Evolutionary conservation across 2,888 invertebrate species (phyloP).

Genomic region (Zhuqinia jingwanae): DNA sequence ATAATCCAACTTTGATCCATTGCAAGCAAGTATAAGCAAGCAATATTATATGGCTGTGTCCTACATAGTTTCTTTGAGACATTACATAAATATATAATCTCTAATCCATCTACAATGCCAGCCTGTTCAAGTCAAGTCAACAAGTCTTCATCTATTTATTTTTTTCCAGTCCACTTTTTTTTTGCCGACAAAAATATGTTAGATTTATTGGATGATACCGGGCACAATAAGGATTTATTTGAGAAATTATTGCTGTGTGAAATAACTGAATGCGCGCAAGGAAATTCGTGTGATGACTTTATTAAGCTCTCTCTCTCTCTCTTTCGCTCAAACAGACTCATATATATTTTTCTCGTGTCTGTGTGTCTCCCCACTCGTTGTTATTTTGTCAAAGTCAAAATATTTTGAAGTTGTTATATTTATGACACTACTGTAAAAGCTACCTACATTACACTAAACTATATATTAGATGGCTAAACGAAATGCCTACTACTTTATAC

Average conservation of each 20-base stretch:
- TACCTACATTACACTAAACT: too few species aligned
- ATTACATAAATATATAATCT: background rate
- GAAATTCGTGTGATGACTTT: slow-evolving; percentile 52
- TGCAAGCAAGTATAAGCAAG: background rate
- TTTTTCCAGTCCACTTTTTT: slow-evolving; percentile 3
- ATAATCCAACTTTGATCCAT: background rate
- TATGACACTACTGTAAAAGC: background rate
- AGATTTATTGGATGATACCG: slow-evolving; percentile 49
- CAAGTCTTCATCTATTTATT: background rate
- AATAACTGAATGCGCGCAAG: slow-evolving; percentile 49
- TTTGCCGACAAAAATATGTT: slow-evolving; percentile 41
- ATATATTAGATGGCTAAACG: too few species aligned
- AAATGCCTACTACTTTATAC: background rate
- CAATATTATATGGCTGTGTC: background rate
- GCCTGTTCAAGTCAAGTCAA: background rate
- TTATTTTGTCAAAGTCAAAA: slow-evolving; percentile 56
- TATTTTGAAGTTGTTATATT: slow-evolving; percentile 58
- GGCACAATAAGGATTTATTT: slow-evolving; percentile 46
- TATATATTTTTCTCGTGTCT: background rate
- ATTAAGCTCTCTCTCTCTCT: slow-evolving; percentile 41
- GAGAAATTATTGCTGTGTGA: slow-evolving; percentile 58
- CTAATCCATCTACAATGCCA: slow-evolving; percentile 1
- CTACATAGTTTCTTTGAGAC: slow-evolving; percentile 26
- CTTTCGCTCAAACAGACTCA: background rate
- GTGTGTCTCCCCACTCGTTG: slow-evolving; percentile 38